Evolutionary conservation across 2,113 vertebrate genomes (phyloP).

Genomic region (Ailuropoda melanoleuca): DNA sequence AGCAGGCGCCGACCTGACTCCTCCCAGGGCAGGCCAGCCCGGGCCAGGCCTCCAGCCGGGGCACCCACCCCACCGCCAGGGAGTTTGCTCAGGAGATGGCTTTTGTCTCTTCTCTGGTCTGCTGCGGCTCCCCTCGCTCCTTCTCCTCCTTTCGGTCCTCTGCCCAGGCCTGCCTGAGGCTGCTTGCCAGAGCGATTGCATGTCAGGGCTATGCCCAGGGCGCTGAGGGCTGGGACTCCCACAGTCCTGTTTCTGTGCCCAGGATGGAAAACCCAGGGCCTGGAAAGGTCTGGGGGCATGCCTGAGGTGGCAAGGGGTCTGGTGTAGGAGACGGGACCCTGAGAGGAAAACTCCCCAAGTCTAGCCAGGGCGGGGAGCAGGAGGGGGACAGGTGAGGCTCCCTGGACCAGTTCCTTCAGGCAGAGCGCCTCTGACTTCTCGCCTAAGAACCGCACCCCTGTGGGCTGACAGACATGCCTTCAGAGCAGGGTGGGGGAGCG

Average conservation of each 20-base stretch:
- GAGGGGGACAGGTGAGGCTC: background rate
- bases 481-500: background rate
- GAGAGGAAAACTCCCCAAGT: background rate
- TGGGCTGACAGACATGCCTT: conserved; percentile 38
- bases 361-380: background rate
- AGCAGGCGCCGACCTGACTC: background rate
- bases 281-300: background rate
- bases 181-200: conserved; percentile 51
- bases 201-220: conserved; percentile 58
- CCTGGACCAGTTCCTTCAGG: background rate
- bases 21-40: conserved; percentile 34
- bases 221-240: background rate
- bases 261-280: background rate
- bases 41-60: conserved; percentile 45
- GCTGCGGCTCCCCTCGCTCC: conserved; percentile 31
- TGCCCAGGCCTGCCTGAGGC: conserved; percentile 74
- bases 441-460: conserved; percentile 9
- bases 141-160: conserved; percentile 7
- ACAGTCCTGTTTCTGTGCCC: background rate
- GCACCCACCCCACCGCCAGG: background rate
- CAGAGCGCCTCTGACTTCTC: background rate
- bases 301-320: background rate
- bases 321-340: background rate
- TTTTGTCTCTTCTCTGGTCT: conserved; percentile 59
- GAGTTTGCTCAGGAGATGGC: conserved; percentile 47